Base-by-base conservation (phyloP, 2,888 invertebrate genomes). In the Diplazon laetatorius region DNA sequence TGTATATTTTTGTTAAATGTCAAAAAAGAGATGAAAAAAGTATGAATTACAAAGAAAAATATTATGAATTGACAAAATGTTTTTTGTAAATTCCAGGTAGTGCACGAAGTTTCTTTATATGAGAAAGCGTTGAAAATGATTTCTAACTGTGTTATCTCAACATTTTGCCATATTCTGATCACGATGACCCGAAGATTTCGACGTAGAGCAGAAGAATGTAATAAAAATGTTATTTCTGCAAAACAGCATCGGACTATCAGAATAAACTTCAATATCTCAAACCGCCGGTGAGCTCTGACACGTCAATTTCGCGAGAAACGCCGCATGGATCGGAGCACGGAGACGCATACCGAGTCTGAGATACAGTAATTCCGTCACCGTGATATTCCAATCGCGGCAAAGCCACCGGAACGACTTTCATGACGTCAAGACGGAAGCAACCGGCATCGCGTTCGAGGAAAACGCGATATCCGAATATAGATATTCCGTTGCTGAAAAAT, bases 371-470 rank as follows among this genome's bases (percentile, higher is more conserved):
- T 68, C 62, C 70, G 60, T 50, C n/a, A 25, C 39, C 20, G 35
- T 39, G 68, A 75, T 69, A 68, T 75, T 68, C 55, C 74, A 69
- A 75, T 68, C 62, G 68, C 35, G 22, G 37, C 22, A 48, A 22
- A 60, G 60, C 37, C 74, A 46, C 52, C 18, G 68, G 35, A 46
- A 46, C 60, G 55, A 44, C 12, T 22, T 59, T 59, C 44, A 20
- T 44, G 42, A 14, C 25, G 16, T 16, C 10, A 44, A 46, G 62
- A 22, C 12, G 20, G 30, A 44, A 50, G 25, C 22, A 37, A 50
- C 35, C 22, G 37, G 50, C 22, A 37, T n/a, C 39, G n/a, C 50
- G 16, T n/a, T 25, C 25, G 42, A 25, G 48, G 39, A 39, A 39
- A 1, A 18, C 60, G 16, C 50, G 60, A 60, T 62, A 62, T 70